Percentiles rank a stretch among this genome's conserved stretches.
Evolutionary conservation across 2,888 invertebrate genomes (phyloP).

Genomic region (Gymnoscelis rufifasciata): DNA sequence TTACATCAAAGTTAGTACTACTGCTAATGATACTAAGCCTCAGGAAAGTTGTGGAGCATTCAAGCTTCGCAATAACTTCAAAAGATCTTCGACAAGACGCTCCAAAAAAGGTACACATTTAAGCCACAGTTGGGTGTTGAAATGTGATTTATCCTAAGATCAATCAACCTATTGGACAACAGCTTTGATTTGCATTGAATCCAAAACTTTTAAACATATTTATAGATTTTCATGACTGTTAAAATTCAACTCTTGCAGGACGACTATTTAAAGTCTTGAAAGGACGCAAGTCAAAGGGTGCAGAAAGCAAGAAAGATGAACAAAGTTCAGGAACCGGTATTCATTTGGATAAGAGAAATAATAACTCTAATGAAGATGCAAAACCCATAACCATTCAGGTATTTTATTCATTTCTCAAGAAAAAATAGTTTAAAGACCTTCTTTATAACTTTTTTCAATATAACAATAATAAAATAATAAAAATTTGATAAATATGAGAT

Average conservation of each 20-base stretch:
- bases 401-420: background rate
- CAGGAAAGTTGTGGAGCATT: conserved; percentile 67
- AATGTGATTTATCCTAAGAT: background rate
- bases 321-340: conserved; percentile 18
- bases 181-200: no score
- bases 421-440: background rate
- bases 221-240: no score
- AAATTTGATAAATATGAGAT: no score
- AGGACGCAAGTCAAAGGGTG: conserved; percentile 49
- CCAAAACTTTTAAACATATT: no score
- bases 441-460: background rate
- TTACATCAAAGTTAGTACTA: conserved; percentile 79
- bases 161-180: background rate
- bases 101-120: conserved; percentile 73
- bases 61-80: conserved; percentile 66
- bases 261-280: conserved; percentile 66
- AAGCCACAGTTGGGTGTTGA: no score
- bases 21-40: conserved; percentile 41
- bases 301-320: conserved; percentile 31
- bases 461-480: background rate
- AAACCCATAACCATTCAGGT: conserved; percentile 23
- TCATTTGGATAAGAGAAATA: conserved; percentile 1
- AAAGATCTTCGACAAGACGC: conserved; percentile 62
- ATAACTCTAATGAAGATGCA: conserved; percentile 8
- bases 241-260: conserved; percentile 40